These are phyloP conservation scores for Pteronotus mesoamericanus DNA, from an alignment of 2,797 vertebrate genomes.

Conservation along the genomic window DNA sequence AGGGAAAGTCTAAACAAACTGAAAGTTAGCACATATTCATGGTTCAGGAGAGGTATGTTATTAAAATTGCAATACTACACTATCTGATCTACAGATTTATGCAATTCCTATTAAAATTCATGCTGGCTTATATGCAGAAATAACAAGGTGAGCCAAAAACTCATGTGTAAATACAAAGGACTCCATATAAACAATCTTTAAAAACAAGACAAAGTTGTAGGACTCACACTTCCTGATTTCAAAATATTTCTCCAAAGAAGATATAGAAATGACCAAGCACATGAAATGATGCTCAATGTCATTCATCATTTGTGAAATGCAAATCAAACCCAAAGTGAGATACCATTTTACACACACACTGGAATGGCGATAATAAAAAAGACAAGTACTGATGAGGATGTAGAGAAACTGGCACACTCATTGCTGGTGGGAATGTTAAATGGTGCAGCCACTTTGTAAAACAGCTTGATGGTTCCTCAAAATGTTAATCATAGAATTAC, in stretches of 20 bases:
- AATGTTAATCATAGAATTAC: neutral
- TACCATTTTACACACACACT: neutral
- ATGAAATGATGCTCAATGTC: neutral
- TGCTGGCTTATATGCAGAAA: neutral
- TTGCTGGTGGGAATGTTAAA: neutral
- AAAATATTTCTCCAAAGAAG: neutral
- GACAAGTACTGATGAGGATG: neutral
- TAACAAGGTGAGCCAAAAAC: neutral
- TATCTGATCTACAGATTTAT: neutral
- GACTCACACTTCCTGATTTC: neutral
- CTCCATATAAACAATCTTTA: neutral
- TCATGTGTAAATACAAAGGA: neutral
- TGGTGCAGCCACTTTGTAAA: neutral
- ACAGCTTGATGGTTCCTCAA: neutral
- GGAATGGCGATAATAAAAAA: neutral
- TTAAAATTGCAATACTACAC: neutral
- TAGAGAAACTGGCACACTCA: neutral
- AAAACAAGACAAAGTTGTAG: neutral
- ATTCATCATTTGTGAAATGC: neutral
- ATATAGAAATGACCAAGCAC: neutral
- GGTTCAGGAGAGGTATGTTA: neutral
- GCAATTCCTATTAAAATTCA: neutral
- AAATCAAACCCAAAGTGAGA: neutral
- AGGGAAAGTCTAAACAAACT: neutral
- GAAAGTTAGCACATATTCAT: neutral